Percentiles rank a stretch among this genome's conserved stretches.
phyloP scores from a whole-genome alignment of 2,797 vertebrate species.

The Spheniscus humboldti region DNA sequence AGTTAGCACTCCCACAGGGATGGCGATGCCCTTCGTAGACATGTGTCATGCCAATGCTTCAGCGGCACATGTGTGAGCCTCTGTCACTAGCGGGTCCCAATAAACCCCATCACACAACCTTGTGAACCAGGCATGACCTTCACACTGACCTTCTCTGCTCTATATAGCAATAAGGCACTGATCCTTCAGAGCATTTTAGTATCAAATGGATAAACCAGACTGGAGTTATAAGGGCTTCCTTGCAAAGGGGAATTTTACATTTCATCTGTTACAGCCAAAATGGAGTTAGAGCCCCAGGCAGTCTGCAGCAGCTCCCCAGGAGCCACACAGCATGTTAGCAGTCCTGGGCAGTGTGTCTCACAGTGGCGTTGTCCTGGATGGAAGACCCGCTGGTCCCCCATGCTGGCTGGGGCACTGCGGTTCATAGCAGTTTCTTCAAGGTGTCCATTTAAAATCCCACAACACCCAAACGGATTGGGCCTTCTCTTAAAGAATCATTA shows the following conservation, averaged over 20 bases:
- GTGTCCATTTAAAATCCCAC: background rate
- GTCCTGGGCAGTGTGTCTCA: background rate
- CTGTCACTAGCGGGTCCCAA: background rate
- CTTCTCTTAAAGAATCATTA: background rate
- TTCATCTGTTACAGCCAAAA: background rate
- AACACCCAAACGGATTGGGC: background rate
- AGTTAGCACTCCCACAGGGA: background rate
- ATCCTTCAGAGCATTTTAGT: background rate
- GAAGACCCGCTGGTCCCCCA: background rate
- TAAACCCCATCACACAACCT: background rate
- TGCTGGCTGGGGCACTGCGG: background rate
- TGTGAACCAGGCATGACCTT: background rate
- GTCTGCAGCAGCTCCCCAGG: background rate
- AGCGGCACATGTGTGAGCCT: fast-evolving
- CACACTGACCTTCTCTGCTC: background rate
- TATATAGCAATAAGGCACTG: background rate
- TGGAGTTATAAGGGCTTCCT: background rate
- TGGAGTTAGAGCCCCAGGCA: background rate
- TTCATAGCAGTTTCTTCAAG: background rate
- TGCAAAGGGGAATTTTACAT: background rate
- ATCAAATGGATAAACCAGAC: background rate
- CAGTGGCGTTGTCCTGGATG: background rate
- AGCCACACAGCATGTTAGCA: background rate
- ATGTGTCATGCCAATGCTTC: background rate
- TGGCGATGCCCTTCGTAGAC: background rate